These are phyloP conservation scores for Pipa parva DNA, from an alignment of 2,113 vertebrate species.

Conservation along the genomic window DNA sequence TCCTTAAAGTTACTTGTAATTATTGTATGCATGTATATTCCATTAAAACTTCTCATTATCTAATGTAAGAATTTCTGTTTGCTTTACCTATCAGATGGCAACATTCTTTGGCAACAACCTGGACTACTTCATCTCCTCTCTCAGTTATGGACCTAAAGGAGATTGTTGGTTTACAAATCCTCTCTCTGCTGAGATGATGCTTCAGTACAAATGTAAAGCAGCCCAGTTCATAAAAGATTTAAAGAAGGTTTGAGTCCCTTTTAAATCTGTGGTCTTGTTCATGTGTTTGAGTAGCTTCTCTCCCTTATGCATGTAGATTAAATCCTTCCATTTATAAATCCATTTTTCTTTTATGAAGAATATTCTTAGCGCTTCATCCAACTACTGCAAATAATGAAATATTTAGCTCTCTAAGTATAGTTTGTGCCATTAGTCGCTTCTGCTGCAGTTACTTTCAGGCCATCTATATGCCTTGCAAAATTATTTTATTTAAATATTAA, in stretches of 20 bases:
- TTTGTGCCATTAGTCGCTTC: slow-evolving; percentile 14
- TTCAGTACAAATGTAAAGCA: slow-evolving; percentile 86
- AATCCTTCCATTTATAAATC: no score
- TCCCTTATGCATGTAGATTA: no score
- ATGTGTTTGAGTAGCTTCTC: slow-evolving; percentile 3
- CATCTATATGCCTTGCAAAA: slow-evolving; percentile 11
- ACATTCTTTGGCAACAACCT: slow-evolving; percentile 94
- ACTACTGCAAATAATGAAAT: slow-evolving; percentile 11
- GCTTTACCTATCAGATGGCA: slow-evolving; percentile 79
- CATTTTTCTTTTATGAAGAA: no score
- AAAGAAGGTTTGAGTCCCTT: slow-evolving; percentile 73
- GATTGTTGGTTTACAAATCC: slow-evolving; percentile 73
- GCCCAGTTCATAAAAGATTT: slow-evolving; percentile 76
- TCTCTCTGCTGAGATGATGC: slow-evolving; percentile 81
- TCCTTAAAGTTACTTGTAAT: no score
- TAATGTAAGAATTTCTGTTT: no score
- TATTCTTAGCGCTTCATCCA: no score
- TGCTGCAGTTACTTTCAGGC: slow-evolving; percentile 9
- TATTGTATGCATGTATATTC: no score
- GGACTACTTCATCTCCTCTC: slow-evolving; percentile 76
- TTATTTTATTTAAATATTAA: no score
- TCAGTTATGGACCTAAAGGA: slow-evolving; percentile 79
- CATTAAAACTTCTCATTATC: no score
- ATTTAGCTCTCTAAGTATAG: slow-evolving; percentile 21
- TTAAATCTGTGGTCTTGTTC: neutral